A percentile compares a stretch with the other conserved stretches of the same genome.
These are phyloP conservation scores for Neodontobutis hainanensis DNA, from an alignment of 2,113 vertebrate species.

Conservation along the genomic window DNA sequence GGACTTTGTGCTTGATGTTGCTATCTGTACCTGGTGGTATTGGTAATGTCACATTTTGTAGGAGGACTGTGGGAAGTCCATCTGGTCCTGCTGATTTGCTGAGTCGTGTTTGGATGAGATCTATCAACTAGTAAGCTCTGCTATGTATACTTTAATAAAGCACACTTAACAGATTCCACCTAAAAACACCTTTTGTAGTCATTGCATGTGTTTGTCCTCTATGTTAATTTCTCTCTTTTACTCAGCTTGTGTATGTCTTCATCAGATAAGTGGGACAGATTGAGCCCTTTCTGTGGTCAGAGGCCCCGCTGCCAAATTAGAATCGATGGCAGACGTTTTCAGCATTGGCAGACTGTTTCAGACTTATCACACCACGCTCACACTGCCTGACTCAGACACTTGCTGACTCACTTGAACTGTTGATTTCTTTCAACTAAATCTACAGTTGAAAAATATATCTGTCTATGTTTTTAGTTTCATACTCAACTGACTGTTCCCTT, in stretches of 20 bases:
- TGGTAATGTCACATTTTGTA: conserved; percentile 35
- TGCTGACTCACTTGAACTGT: conserved; percentile 25
- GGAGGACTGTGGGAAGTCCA: conserved; percentile 52
- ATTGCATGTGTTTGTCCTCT: background rate
- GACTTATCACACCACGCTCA: conserved; percentile 26
- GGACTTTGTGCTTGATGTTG: conserved; percentile 5
- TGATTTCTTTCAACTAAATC: conserved; percentile 28
- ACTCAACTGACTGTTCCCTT: background rate
- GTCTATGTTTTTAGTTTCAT: conserved; percentile 1
- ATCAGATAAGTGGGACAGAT: conserved; percentile 41
- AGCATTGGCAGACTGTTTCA: conserved; percentile 47
- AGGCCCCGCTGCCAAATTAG: conserved; percentile 59
- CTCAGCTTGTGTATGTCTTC: conserved; percentile 14
- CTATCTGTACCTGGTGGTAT: background rate
- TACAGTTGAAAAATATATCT: conserved; percentile 24
- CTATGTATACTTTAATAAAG: conserved; percentile 1
- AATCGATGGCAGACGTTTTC: conserved; percentile 60
- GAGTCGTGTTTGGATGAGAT: conserved; percentile 58
- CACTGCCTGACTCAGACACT: conserved; percentile 32
- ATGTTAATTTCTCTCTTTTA: background rate
- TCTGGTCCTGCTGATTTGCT: conserved; percentile 65
- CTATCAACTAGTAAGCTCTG: background rate
- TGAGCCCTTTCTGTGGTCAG: conserved; percentile 42
- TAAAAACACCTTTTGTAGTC: background rate
- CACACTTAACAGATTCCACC: background rate